phyloP scores from a whole-genome alignment of 2,888 invertebrate species.

The Gortyna flavago region DNA sequence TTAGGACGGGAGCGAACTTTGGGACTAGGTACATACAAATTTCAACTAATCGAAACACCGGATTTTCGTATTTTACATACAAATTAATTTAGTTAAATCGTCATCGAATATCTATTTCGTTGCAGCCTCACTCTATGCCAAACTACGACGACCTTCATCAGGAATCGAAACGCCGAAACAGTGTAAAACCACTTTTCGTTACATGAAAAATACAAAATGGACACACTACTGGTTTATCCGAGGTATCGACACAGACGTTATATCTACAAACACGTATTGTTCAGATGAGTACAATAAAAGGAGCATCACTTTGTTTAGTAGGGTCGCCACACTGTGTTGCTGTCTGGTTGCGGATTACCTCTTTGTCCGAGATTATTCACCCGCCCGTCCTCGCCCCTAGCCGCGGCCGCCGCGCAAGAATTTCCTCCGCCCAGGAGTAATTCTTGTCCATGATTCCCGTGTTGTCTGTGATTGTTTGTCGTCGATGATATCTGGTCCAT shows the following conservation, averaged over 20 bases:
- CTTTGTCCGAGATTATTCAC: conserved; percentile 89
- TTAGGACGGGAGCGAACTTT: conserved; percentile 86
- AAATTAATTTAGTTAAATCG: conserved; percentile 71
- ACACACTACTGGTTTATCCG: conserved; percentile 54
- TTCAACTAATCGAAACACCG: conserved; percentile 73
- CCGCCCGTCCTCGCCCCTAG: conserved; percentile 90
- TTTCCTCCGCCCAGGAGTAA: conserved; percentile 90
- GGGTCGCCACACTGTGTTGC: conserved; percentile 94
- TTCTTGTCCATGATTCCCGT: conserved; percentile 84
- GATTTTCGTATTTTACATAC: conserved; percentile 73
- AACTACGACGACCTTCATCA: conserved; percentile 34
- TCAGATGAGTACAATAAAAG: conserved; percentile 68
- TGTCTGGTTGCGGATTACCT: conserved; percentile 91
- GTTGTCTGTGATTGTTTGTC: conserved; percentile 89
- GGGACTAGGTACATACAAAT: conserved; percentile 71
- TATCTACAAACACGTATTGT: conserved; percentile 58
- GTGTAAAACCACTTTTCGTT: conserved; percentile 66
- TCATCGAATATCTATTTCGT: conserved; percentile 79
- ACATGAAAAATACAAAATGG: conserved; percentile 62
- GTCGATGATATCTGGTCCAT: conserved; percentile 94
- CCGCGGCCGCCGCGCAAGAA: conserved; percentile 90
- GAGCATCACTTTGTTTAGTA: conserved; percentile 88
- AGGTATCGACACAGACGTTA: conserved; percentile 55
- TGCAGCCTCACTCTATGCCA: conserved; percentile 70
- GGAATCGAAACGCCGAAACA: conserved; percentile 57